phyloP scores from a whole-genome alignment of 1,140 invertebrate genomes.

The Drosophila sucinea region DNA sequence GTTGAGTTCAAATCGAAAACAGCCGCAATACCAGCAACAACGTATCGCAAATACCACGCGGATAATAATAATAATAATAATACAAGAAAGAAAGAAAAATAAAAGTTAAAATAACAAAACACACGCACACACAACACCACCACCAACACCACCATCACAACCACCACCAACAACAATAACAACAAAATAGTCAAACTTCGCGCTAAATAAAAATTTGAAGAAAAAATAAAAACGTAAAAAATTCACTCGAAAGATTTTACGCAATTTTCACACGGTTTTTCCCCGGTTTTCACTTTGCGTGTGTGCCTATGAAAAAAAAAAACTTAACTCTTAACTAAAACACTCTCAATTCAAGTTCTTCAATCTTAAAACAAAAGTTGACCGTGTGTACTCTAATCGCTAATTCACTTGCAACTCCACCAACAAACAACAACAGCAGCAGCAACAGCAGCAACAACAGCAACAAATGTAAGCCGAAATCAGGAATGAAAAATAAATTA shows the following conservation, averaged over 20 bases:
- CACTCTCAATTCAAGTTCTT: conserved; percentile 12
- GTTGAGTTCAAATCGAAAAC: conserved; percentile 83
- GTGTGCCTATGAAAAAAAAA: not conserved
- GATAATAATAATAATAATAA: conserved; percentile 55
- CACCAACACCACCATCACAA: conserved; percentile 6
- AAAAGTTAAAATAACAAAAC: conserved; percentile 57
- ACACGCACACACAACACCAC: conserved; percentile 51
- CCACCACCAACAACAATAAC: conserved; percentile 20
- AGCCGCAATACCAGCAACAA: conserved; percentile 82
- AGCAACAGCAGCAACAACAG: conserved; percentile 23
- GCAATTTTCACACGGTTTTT: conserved; percentile 1
- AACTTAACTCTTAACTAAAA: not conserved
- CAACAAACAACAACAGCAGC: not conserved
- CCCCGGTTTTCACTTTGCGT: conserved; percentile 2
- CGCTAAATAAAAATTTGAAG: not conserved
- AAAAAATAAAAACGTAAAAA: not conserved
- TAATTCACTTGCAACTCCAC: conserved; percentile 45
- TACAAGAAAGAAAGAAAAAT: conserved; percentile 19
- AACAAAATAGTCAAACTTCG: conserved; percentile 4
- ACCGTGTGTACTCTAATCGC: conserved; percentile 45
- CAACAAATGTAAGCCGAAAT: conserved; percentile 63
- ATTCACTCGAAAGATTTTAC: not conserved
- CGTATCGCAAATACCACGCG: conserved; percentile 76
- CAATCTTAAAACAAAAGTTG: conserved; percentile 26
- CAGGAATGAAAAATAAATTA: conserved; percentile 31